Evolutionary conservation across 2,888 invertebrate genomes (phyloP).

Genomic region (Aleiodes leptofemur): DNA sequence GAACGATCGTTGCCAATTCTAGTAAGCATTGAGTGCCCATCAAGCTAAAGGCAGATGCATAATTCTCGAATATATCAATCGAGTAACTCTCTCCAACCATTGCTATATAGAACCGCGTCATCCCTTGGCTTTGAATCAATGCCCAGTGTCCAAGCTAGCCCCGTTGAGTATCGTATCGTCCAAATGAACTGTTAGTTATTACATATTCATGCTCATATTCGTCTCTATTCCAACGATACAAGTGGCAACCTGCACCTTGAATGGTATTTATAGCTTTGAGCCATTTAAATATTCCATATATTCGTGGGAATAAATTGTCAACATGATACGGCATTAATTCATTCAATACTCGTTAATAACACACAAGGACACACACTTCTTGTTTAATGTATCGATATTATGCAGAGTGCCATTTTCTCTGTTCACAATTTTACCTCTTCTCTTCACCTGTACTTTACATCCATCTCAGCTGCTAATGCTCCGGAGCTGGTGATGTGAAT

Average conservation of each 20-base stretch:
- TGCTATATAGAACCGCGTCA: not conserved
- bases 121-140: constrained; percentile 31
- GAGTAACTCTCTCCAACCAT: constrained; percentile 12
- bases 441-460: too few species aligned
- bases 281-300: not conserved
- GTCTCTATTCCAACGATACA: constrained; percentile 3
- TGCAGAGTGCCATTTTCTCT: too few species aligned
- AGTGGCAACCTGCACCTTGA: constrained; percentile 8
- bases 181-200: constrained; percentile 37
- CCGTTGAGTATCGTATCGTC: not conserved
- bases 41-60: constrained; percentile 41
- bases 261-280: constrained; percentile 5
- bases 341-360: not conserved
- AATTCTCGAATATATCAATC: constrained; percentile 46
- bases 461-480: too few species aligned
- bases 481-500: too few species aligned
- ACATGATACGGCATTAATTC: not conserved
- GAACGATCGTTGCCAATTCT: constrained; percentile 20
- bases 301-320: constrained; percentile 8
- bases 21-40: constrained; percentile 41
- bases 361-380: too few species aligned
- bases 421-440: too few species aligned
- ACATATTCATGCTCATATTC: constrained; percentile 43
- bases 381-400: too few species aligned
- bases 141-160: not conserved